A percentile compares a stretch with the other conserved stretches of the same genome.
Conservation (phyloP, 35 echinoderm and acorn worm genomes). For the Stichopus chloronotus region DNA sequence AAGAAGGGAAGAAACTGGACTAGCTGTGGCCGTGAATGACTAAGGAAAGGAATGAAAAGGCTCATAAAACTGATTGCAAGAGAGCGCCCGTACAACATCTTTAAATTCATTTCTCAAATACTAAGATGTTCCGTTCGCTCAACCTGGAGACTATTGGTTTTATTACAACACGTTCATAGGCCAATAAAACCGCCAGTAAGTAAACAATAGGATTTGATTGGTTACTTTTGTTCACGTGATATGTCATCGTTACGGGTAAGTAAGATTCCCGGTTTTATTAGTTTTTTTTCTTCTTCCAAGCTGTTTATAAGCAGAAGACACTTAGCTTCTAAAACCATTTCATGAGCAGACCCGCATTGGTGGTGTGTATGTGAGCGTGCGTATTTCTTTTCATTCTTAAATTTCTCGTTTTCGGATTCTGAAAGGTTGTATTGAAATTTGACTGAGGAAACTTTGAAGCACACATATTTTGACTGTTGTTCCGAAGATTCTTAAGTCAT, state of each 20-base stretch:
- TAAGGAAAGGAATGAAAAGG: too few relatives aligned
- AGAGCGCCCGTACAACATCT: too few relatives aligned
- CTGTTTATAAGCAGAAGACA: not conserved
- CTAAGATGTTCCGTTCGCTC: too few relatives aligned
- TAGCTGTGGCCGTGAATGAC: too few relatives aligned
- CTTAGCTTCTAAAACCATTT: not conserved
- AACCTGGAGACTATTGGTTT: too few relatives aligned
- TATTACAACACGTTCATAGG: not conserved
- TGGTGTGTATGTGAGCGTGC: not conserved
- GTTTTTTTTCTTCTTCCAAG: not conserved
- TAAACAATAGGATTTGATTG: not conserved
- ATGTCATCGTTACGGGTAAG: not conserved
- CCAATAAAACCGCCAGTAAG: constrained; percentile 10
- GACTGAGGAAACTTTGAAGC: not conserved
- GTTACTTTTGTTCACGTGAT: not conserved
- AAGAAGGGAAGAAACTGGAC: too few relatives aligned
- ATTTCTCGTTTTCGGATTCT: not conserved
- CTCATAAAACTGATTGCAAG: too few relatives aligned
- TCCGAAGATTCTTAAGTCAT: not conserved
- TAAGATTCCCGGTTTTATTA: not conserved
- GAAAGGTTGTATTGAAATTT: not conserved
- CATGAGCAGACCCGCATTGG: not conserved
- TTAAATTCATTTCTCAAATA: too few relatives aligned
- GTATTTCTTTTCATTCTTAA: not conserved
- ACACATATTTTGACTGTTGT: too few relatives aligned